phyloP scores from a whole-genome alignment of 2,113 vertebrate species.

The Lycaon pictus region DNA sequence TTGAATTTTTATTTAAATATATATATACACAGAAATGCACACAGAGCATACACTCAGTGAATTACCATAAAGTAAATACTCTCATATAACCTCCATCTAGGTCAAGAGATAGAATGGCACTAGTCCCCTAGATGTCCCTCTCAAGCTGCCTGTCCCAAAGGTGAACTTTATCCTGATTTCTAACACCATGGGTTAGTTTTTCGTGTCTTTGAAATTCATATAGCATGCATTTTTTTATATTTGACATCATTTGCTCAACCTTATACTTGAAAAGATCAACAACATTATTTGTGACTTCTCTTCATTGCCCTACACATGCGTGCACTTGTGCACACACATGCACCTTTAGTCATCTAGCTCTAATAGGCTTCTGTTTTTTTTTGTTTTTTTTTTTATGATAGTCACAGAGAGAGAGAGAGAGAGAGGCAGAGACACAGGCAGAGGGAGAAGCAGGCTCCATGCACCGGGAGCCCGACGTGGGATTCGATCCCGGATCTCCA shows the following conservation, averaged over 20 bases:
- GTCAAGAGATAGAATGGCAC: neutral
- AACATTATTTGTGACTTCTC: neutral
- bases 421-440: too few relatives aligned
- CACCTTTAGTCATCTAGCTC: neutral
- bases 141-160: neutral
- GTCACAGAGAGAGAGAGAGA: too few relatives aligned
- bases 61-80: neutral
- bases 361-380: neutral
- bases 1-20: neutral
- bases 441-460: too few relatives aligned
- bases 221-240: neutral
- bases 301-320: neutral
- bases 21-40: neutral
- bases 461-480: too few relatives aligned
- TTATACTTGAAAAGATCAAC: neutral
- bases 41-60: neutral
- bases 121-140: neutral
- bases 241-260: neutral
- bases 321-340: neutral
- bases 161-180: neutral
- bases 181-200: slow-evolving; percentile 13
- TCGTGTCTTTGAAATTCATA: neutral
- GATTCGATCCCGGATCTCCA: too few relatives aligned
- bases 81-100: neutral
- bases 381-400: too few relatives aligned